Percentiles rank a stretch among this genome's conserved stretches.
Evolutionary conservation across 2,113 vertebrate species (phyloP).

Genomic region (Ascaphus truei): DNA sequence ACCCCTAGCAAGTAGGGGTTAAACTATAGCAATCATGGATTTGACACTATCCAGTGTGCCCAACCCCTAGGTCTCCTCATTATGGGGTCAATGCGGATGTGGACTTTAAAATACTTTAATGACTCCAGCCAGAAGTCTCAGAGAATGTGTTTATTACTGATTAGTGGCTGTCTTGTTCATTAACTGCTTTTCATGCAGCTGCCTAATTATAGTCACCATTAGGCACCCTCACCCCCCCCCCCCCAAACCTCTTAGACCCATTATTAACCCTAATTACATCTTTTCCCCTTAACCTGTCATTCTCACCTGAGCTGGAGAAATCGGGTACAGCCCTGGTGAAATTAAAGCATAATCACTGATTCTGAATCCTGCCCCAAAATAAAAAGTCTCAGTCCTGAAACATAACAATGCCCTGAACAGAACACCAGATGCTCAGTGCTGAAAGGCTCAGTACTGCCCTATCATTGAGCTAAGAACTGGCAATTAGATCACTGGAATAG

Average conservation of each 20-base stretch:
- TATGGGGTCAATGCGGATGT: constrained; percentile 53
- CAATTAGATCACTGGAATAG: constrained; percentile 59
- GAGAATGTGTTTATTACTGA: constrained; percentile 58
- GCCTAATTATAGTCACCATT: constrained; percentile 60
- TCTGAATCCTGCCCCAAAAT: not conserved
- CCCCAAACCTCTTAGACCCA: constrained; percentile 25
- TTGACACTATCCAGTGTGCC: not conserved
- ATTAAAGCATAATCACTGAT: not conserved
- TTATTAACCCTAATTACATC: constrained; percentile 56
- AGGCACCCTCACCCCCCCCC: constrained; percentile 43
- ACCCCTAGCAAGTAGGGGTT: constrained; percentile 40
- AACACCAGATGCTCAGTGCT: constrained; percentile 55
- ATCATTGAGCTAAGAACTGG: constrained; percentile 59
- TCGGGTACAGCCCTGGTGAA: not conserved
- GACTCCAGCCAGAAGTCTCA: constrained; percentile 53
- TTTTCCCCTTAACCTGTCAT: not conserved
- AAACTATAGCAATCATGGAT: constrained; percentile 22
- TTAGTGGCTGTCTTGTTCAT: constrained; percentile 58
- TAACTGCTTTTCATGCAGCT: constrained; percentile 60
- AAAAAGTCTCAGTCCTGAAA: constrained; percentile 12
- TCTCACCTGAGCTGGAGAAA: constrained; percentile 48
- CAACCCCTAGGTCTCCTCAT: constrained; percentile 39
- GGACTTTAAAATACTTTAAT: constrained; percentile 59
- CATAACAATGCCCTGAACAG: constrained; percentile 38
- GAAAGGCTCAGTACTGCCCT: constrained; percentile 52